phyloP scores from a whole-genome alignment of 2,888 invertebrate genomes.

The Axea sp. region DNA sequence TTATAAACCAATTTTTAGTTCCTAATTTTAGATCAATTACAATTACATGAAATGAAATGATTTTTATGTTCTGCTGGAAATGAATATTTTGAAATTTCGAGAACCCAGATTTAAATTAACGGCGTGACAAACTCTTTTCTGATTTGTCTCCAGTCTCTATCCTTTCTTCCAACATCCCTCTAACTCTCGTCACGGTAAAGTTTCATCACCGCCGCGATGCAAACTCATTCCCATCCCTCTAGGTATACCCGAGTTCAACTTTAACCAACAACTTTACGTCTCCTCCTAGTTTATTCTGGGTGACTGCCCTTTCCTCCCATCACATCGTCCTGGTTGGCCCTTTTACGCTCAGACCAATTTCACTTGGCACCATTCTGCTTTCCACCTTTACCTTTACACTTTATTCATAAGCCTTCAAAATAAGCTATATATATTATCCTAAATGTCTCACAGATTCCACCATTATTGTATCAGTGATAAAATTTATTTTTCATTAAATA shows the following conservation, averaged over 20 bases:
- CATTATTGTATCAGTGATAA: constrained; percentile 17
- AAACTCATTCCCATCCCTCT: constrained; percentile 77
- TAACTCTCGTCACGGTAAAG: constrained; percentile 78
- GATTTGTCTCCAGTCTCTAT: constrained; percentile 45
- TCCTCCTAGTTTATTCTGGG: constrained; percentile 79
- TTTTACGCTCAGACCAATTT: constrained; percentile 72
- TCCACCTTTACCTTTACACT: constrained; percentile 61
- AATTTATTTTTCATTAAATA: constrained; percentile 32
- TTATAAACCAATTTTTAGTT: not conserved
- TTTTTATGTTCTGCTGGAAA: no score
- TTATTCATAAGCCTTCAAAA: constrained; percentile 56
- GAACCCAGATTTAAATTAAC: constrained; percentile 46
- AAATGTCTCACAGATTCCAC: constrained; percentile 33
- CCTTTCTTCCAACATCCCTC: constrained; percentile 65
- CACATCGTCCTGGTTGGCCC: constrained; percentile 68
- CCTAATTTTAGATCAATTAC: not conserved
- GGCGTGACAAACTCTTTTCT: constrained; percentile 57
- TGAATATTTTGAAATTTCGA: constrained; percentile 13
- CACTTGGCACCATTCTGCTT: constrained; percentile 68
- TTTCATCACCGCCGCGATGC: constrained; percentile 78
- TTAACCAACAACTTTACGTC: constrained; percentile 78
- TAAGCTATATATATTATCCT: constrained; percentile 49
- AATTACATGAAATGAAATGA: no score
- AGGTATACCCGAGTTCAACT: constrained; percentile 70
- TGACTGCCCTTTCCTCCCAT: constrained; percentile 78